These are phyloP conservation scores for Acronicta aceris DNA, from an alignment of 2,888 invertebrate genomes.

Conservation along the genomic window DNA sequence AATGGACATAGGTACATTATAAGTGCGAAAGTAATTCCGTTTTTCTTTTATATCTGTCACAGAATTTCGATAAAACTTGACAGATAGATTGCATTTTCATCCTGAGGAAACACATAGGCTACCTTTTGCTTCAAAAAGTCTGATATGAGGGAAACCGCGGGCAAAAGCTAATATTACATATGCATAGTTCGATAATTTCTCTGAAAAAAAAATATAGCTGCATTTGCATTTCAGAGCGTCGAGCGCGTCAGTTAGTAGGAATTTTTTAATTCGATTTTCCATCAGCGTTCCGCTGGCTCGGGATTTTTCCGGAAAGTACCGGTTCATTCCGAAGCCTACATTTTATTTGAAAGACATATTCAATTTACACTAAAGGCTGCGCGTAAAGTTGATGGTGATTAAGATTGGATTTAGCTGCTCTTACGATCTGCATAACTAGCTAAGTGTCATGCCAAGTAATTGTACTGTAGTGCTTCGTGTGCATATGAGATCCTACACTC, in stretches of 20 bases:
- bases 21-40: too few species aligned
- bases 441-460: too few species aligned
- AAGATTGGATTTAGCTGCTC: too few species aligned
- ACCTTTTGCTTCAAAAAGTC: too few species aligned
- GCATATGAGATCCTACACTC: not conserved
- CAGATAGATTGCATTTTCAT: too few species aligned
- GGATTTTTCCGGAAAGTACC: constrained; percentile 22
- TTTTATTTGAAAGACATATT: constrained; percentile 7
- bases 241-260: constrained; percentile 17
- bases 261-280: constrained; percentile 41
- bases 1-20: too few species aligned
- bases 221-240: constrained; percentile 25
- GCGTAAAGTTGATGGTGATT: not conserved
- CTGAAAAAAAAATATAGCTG: constrained; percentile 9
- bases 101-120: too few species aligned
- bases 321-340: constrained; percentile 11
- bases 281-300: constrained; percentile 5
- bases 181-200: not conserved
- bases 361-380: constrained; percentile 6
- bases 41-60: too few species aligned
- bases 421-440: too few species aligned
- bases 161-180: not conserved
- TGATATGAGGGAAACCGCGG: too few species aligned
- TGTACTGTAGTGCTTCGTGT: not conserved
- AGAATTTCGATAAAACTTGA: too few species aligned